These are phyloP conservation scores for Dasypolia templi DNA, from an alignment of 2,888 invertebrate species.

Conservation along the genomic window DNA sequence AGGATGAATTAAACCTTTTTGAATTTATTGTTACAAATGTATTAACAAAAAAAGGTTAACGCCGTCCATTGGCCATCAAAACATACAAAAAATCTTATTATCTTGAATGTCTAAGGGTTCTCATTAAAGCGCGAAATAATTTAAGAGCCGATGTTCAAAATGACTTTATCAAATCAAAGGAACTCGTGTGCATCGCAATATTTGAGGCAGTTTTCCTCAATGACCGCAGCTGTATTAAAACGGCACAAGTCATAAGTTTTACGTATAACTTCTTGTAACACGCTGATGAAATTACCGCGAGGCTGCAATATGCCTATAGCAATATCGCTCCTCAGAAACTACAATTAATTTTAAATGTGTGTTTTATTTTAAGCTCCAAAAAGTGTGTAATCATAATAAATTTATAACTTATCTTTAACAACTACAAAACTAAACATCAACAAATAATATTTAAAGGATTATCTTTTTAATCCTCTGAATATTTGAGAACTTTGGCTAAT, in stretches of 20 bases:
- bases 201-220: slow-evolving; percentile 58
- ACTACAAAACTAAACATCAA: slow-evolving; percentile 3
- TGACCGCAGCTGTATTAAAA: slow-evolving; percentile 21
- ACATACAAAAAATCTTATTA: not conserved
- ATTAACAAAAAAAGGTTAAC: not conserved
- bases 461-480: slow-evolving; percentile 24
- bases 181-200: slow-evolving; percentile 30
- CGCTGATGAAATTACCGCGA: not conserved
- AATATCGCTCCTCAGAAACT: not conserved
- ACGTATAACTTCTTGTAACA: not conserved
- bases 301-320: not conserved
- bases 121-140: slow-evolving; percentile 26
- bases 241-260: slow-evolving; percentile 25
- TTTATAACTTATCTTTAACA: slow-evolving; percentile 2
- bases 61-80: not conserved
- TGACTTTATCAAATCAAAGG: slow-evolving; percentile 46
- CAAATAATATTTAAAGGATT: slow-evolving; percentile 13
- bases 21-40: not conserved
- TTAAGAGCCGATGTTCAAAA: slow-evolving; percentile 31
- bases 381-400: slow-evolving; percentile 51
- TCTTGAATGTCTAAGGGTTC: not conserved
- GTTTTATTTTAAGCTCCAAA: slow-evolving; percentile 27
- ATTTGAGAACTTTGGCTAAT: slow-evolving; percentile 16
- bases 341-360: not conserved
- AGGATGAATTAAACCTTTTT: not conserved